Conservation (phyloP, 2,888 invertebrate species). For the Leptinotarsa haldemani region DNA sequence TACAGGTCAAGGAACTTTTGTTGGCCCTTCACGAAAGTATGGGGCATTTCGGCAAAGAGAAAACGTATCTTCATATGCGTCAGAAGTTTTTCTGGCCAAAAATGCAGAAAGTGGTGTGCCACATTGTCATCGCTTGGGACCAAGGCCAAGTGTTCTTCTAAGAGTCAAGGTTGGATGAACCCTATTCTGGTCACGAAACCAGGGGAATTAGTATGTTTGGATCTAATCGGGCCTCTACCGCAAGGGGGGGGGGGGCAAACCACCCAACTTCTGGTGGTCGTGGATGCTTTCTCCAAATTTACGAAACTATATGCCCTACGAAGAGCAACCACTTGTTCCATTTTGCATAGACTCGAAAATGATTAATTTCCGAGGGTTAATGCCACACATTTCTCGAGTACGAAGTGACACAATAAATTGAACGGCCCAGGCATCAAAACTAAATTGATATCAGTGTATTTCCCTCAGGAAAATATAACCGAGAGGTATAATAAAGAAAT, state of each 20-base stretch:
- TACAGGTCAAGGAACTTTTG: not conserved
- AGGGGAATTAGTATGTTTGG: slow-evolving; percentile 28
- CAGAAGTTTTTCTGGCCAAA: slow-evolving; percentile 25
- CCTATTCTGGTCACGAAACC: not conserved
- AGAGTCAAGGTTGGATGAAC: not conserved
- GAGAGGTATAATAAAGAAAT: slow-evolving; percentile 10
- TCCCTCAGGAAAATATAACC: slow-evolving; percentile 23
- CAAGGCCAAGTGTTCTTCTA: not conserved
- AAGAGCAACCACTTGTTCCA: slow-evolving; percentile 2
- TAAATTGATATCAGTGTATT: slow-evolving; percentile 27
- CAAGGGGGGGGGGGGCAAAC: slow-evolving; percentile 23
- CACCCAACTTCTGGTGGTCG: slow-evolving; percentile 20
- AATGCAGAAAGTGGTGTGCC: slow-evolving; percentile 9
- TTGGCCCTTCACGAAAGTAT: slow-evolving; percentile 5
- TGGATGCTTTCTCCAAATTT: not conserved
- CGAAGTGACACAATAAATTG: slow-evolving; percentile 1
- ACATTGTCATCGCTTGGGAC: slow-evolving; percentile 18
- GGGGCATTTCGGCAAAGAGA: slow-evolving; percentile 22
- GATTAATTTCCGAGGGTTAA: slow-evolving; percentile 22
- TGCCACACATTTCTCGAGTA: slow-evolving; percentile 20
- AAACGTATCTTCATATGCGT: slow-evolving; percentile 25
- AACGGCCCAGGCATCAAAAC: slow-evolving; percentile 2
- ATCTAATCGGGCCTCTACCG: slow-evolving; percentile 38
- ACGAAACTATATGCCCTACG: slow-evolving; percentile 11
- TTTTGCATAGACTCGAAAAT: slow-evolving; percentile 14